Conservation (phyloP, 2,888 invertebrate species). For the Cryptocephalus moraei region DNA sequence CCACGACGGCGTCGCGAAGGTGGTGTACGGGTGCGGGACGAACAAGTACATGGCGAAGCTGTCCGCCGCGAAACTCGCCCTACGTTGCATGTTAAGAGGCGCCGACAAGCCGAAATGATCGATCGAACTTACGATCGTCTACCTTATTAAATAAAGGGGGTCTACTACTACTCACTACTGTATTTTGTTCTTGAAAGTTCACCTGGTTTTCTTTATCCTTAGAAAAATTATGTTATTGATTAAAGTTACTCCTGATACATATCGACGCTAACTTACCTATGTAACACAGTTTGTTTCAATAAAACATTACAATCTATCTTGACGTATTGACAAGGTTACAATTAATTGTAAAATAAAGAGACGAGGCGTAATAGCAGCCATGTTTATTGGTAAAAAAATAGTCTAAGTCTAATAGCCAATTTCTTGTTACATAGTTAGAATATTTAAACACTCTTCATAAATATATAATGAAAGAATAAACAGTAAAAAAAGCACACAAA, state of each 20-base stretch:
- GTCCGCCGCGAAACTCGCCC: slow-evolving; percentile 69
- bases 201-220: no score
- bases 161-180: no score
- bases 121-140: no score
- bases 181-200: no score
- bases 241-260: no score
- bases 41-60: slow-evolving; percentile 65
- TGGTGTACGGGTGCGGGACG: slow-evolving; percentile 59
- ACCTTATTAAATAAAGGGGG: no score
- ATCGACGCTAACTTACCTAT: no score
- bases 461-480: slow-evolving; percentile 15
- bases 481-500: slow-evolving; percentile 17
- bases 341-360: slow-evolving; percentile 6
- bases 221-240: no score
- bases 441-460: slow-evolving; percentile 21
- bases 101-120: no score
- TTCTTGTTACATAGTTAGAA: slow-evolving; percentile 28
- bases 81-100: slow-evolving; percentile 37
- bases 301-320: no score
- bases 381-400: slow-evolving; percentile 59
- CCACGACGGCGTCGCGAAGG: slow-evolving; percentile 45
- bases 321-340: no score
- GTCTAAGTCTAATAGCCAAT: slow-evolving; percentile 58
- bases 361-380: slow-evolving; percentile 33
- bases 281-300: no score